Evolutionary conservation across 1,140 invertebrate species (phyloP).

Genomic region (Ruditapes philippinarum): DNA sequence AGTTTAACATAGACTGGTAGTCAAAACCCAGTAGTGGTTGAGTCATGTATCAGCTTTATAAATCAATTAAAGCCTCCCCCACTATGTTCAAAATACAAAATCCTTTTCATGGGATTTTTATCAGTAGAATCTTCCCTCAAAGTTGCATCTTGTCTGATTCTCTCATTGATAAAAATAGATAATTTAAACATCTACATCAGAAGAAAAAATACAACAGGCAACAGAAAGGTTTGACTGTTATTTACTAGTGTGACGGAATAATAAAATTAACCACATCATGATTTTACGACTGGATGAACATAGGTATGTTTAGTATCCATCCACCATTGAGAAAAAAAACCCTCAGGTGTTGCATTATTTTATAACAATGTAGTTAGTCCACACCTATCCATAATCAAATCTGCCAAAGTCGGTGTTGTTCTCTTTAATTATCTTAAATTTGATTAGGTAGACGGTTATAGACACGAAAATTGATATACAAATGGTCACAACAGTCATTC

Average conservation of each 20-base stretch:
- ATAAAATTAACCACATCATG: background rate
- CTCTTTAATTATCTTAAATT: conserved; percentile 12
- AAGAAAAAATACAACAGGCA: background rate
- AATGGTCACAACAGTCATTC: background rate
- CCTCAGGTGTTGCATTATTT: conserved; percentile 32
- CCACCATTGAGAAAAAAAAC: too few species aligned
- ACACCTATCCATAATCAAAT: conserved; percentile 21
- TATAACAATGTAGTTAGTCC: conserved; percentile 12
- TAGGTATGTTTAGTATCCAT: conserved; percentile 14
- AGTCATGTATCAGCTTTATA: conserved; percentile 4
- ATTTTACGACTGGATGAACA: conserved; percentile 18
- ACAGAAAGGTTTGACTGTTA: background rate
- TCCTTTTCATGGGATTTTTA: conserved; percentile 11
- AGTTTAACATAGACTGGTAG: conserved; percentile 9
- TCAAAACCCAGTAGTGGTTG: conserved; percentile 11
- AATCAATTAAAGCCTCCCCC: conserved; percentile 42
- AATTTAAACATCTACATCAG: conserved; percentile 15
- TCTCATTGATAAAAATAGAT: conserved; percentile 29
- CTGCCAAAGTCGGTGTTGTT: background rate
- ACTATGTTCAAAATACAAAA: background rate
- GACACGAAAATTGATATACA: background rate
- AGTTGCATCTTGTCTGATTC: conserved; percentile 8
- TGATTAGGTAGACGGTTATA: background rate
- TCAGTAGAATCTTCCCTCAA: conserved; percentile 8
- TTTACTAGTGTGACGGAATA: conserved; percentile 12